Conservation (phyloP, 2,797 vertebrate species). For the Hippocampus kuda region DNA sequence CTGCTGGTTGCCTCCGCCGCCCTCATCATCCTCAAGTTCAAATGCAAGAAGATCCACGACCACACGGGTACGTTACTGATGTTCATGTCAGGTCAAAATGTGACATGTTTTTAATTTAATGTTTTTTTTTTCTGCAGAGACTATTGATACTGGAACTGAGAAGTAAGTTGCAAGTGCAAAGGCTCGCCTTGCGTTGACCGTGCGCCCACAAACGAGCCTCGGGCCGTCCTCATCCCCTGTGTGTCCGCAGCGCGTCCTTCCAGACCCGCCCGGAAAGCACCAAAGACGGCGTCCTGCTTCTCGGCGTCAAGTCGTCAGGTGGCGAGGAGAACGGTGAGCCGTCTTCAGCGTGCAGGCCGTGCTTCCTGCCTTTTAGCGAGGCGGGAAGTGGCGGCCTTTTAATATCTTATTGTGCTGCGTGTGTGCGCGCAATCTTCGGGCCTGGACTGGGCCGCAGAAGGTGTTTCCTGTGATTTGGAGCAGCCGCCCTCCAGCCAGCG, state of each 20-base stretch:
- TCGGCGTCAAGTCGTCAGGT: slow-evolving; percentile 82
- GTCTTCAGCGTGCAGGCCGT: slow-evolving; percentile 15
- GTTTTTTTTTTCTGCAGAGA: slow-evolving; percentile 37
- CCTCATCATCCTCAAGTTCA: slow-evolving; percentile 44
- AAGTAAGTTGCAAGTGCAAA: slow-evolving; percentile 45
- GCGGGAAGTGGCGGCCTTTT: slow-evolving; percentile 59
- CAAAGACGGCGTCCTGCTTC: slow-evolving; percentile 90
- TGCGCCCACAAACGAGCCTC: not conserved
- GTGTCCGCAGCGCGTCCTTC: slow-evolving; percentile 59
- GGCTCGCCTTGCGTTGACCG: not conserved
- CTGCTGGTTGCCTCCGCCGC: slow-evolving; percentile 17
- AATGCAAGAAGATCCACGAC: slow-evolving; percentile 55
- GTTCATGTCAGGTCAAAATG: not conserved
- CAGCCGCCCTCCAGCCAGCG: slow-evolving; percentile 50
- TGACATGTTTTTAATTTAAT: not conserved
- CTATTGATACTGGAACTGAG: slow-evolving; percentile 57
- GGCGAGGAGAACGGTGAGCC: slow-evolving; percentile 77
- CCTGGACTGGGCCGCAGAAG: slow-evolving; percentile 43
- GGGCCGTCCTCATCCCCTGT: not conserved
- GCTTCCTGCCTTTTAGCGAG: slow-evolving; percentile 24
- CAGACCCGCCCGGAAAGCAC: slow-evolving; percentile 74
- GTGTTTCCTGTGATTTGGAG: slow-evolving; percentile 72
- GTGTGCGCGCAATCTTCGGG: slow-evolving; percentile 24
- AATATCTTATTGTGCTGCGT: slow-evolving; percentile 63
- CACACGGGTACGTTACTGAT: slow-evolving; percentile 50